Conservation (phyloP, 2,113 vertebrate genomes). For the Dasyprocta punctata region DNA sequence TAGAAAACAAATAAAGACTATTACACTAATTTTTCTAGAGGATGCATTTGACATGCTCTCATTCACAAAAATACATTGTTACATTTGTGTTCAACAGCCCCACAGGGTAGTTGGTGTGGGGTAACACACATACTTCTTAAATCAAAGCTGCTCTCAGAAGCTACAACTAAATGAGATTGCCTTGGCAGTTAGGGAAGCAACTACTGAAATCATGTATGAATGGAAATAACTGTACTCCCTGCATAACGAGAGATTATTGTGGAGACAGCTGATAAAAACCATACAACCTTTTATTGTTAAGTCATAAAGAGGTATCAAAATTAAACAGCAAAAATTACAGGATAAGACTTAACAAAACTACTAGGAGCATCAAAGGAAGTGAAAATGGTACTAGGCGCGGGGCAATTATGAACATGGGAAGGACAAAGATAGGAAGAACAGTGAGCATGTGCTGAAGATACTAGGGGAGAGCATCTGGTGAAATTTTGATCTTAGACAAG, state of each 20-base stretch:
- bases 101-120: conserved; percentile 39
- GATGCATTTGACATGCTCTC: conserved; percentile 80
- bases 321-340: conserved; percentile 84
- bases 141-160: conserved; percentile 63
- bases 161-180: conserved; percentile 71
- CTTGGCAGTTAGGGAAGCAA: conserved; percentile 73
- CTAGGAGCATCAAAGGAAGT: conserved; percentile 68
- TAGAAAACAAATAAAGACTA: conserved; percentile 81
- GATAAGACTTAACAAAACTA: conserved; percentile 79
- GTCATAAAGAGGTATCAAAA: conserved; percentile 87
- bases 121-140: conserved; percentile 61
- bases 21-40: conserved; percentile 78
- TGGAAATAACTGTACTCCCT: conserved; percentile 74
- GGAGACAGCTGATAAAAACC: conserved; percentile 83
- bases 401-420: conserved; percentile 77
- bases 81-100: conserved; percentile 74
- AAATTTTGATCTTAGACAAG: conserved; percentile 79
- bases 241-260: conserved; percentile 77
- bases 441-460: conserved; percentile 80
- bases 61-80: conserved; percentile 79
- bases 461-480: conserved; percentile 75
- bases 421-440: conserved; percentile 66
- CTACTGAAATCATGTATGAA: conserved; percentile 66
- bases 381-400: conserved; percentile 71
- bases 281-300: conserved; percentile 87